Conservation (phyloP, 2,113 vertebrate genomes). For the Dromas ardeola region DNA sequence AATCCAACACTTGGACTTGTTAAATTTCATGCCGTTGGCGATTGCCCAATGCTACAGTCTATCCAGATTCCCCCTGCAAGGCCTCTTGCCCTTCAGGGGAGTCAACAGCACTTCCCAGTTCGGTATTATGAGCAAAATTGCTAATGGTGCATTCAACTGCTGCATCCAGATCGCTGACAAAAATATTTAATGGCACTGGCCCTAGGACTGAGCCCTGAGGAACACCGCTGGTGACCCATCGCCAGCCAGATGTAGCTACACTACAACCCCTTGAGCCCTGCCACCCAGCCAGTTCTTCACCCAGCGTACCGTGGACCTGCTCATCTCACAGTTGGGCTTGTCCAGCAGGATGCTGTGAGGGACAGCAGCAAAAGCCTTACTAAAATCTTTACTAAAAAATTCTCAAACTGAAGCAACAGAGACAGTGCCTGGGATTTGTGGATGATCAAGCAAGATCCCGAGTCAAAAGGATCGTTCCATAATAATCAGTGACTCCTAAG, state of each 20-base stretch:
- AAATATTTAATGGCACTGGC: too few species aligned
- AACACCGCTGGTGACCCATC: rapidly evolving
- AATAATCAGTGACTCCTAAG: neutral
- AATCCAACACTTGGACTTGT: neutral
- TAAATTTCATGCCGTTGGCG: too few species aligned
- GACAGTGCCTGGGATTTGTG: neutral
- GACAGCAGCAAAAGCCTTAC: neutral
- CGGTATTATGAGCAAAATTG: neutral
- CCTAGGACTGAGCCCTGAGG: neutral
- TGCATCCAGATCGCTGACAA: too few species aligned
- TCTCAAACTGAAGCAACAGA: neutral
- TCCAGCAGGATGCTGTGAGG: neutral
- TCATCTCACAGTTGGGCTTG: neutral
- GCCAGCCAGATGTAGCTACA: neutral
- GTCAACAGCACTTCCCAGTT: neutral
- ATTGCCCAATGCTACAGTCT: rapidly evolving
- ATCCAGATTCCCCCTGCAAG: neutral
- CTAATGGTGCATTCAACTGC: neutral
- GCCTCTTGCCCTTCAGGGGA: neutral
- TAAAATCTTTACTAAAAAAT: neutral
- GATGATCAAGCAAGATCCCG: neutral
- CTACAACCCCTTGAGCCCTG: neutral
- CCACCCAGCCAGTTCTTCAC: neutral
- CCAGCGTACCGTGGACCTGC: rapidly evolving
- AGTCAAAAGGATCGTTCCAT: neutral